phyloP scores from a whole-genome alignment of 2,113 vertebrate genomes.

The Pampusana beccarii region DNA sequence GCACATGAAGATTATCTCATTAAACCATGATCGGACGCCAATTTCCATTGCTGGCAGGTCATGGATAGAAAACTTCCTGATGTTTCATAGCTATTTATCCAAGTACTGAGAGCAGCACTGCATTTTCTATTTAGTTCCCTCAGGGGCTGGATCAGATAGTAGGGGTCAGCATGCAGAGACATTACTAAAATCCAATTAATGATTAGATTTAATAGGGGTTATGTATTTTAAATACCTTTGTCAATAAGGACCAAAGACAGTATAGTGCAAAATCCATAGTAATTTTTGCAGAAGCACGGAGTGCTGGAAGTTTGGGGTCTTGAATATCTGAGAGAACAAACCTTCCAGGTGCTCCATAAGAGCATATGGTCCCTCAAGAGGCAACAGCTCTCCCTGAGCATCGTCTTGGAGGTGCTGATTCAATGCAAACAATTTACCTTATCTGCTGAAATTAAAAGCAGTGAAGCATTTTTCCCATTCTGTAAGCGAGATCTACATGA shows the following conservation, averaged over 20 bases:
- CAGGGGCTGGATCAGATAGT: background rate
- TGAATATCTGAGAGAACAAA: background rate
- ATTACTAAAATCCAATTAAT: background rate
- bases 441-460: background rate
- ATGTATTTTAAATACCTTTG: background rate
- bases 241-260: background rate
- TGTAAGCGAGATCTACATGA: background rate
- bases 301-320: background rate
- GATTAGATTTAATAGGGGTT: background rate
- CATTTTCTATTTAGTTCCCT: background rate
- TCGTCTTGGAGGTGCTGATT: background rate
- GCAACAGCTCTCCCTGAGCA: background rate
- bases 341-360: background rate
- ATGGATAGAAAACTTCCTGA: background rate
- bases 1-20: background rate
- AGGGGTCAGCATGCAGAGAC: background rate
- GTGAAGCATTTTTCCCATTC: background rate
- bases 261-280: background rate
- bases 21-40: background rate
- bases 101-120: background rate
- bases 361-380: background rate
- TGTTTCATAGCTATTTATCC: background rate
- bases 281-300: background rate
- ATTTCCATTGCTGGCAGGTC: background rate
- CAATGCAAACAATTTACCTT: background rate